Base-by-base conservation (phyloP, 2,888 invertebrate species). In the Caenorhabditis sulstoni region DNA sequence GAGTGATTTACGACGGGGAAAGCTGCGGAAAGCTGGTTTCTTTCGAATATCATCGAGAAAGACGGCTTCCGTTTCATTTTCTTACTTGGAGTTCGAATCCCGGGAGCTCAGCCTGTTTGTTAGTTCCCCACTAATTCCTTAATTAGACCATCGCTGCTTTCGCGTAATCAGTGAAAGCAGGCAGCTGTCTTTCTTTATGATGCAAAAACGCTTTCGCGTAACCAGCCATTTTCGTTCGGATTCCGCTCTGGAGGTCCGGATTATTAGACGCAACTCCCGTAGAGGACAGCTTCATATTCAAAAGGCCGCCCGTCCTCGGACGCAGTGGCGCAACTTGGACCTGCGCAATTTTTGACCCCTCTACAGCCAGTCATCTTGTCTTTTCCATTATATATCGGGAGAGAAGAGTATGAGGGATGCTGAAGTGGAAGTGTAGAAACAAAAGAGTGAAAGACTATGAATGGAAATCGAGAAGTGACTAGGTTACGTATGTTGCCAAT, bases 171-270 rank as follows among this genome's bases (percentile, higher is more conserved):
- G 47, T 22, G 12, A 9, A 23, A 20, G 37, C 11, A 37, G 50
- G 37, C 71, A 71, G 62, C 61, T 71, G 71, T 29, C 37, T 71
- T 64, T 59, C 62, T 57, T 62, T 71, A 57, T 71, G 71, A 64
- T 64, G 62, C 71, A 71, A 71, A 71, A 71, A 29, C 41, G 22
- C 41, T 1, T 18, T 8, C 3, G 16, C 20, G 22, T n/a, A 57
- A 39, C 57, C 22, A 20, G 7, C 22, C 41, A 41, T 57, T 52
- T 52, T 37, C 47, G 8, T 55, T 16, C 50, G 62, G 55, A 53
- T 71, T 62, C 29, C 61, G 59, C 50, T 3, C 41, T 59, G 67
- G 11, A 7, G 9, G 20, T 18, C 39, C 14, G 18, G 29, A 29
- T 29, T 29, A 29, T 29, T 2, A 18, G 12, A 52, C 65, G 65